Base-by-base conservation (phyloP, 1,140 invertebrate genomes). In the Tachypleus tridentatus region DNA sequence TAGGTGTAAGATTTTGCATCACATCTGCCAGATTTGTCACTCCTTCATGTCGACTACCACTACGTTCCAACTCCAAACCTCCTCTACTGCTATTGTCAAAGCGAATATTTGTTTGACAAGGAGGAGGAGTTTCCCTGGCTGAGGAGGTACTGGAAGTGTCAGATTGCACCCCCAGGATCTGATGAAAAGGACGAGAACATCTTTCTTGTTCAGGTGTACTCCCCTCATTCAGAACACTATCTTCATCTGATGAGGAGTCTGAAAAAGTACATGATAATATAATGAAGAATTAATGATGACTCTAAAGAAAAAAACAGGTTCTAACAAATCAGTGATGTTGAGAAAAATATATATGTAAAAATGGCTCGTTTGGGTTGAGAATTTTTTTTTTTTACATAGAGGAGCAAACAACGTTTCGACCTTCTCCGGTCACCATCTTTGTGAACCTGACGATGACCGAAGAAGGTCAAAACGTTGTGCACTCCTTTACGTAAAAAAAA, bases 231-330 rank as follows among this genome's bases (percentile, higher is more conserved):
- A 84, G 84, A 52, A 87, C 80, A 75, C 87, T 89, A 75, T 89
- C 87, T 74, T 89, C 87, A 76, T 86, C 86, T 29, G 87, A 88
- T 67, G 86, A 88, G 10, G 87, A 88, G 70, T 87, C 87, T 83
- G 29, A 29, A 29, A 2, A 29, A 29, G 29, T 29, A 29, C 29
- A 29, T 29, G 29, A 29, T 29, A 29, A 29, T 29, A 29, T 29
- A 29, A 29, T 29, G 29, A 29, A 29, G 29, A 29, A 29, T 29
- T 29, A 29, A 29, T 29, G 0, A 29, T 29, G 29, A 29, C 29
- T 29, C 29, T 29, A 29, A 29, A 29, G 2, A 29, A 29, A 29
- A 2, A 29, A 29, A 29, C 29, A 29, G 29, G 29, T 29, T 29
- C 29, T 29, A 29, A 29, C 29, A 29, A 29, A 29, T 29, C 29